phyloP scores from a whole-genome alignment of 2,888 invertebrate species.

The Euzetes globulus region DNA sequence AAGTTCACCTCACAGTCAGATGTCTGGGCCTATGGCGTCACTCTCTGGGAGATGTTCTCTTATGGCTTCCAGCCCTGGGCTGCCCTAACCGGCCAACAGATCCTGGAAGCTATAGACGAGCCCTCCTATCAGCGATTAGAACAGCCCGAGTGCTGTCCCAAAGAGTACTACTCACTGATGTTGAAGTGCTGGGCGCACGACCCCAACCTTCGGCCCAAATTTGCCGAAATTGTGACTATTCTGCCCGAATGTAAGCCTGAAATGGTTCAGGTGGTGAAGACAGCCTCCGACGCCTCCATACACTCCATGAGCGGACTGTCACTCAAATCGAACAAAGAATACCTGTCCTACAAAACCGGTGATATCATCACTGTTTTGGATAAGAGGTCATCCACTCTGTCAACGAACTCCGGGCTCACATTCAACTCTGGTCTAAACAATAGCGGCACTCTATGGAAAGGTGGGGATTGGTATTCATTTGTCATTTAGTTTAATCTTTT shows the following conservation, averaged over 20 bases:
- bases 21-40: slow-evolving; percentile 96
- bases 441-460: slow-evolving; percentile 67
- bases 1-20: slow-evolving; percentile 94
- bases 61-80: slow-evolving; percentile 99
- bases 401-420: background rate
- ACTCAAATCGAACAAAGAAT: slow-evolving; percentile 52
- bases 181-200: slow-evolving; percentile 94
- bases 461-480: slow-evolving; percentile 46
- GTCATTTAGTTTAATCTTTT: background rate
- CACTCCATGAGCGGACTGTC: background rate
- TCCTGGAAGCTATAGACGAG: slow-evolving; percentile 87
- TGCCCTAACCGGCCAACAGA: slow-evolving; percentile 84
- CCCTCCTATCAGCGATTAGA: slow-evolving; percentile 69
- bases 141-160: slow-evolving; percentile 90
- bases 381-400: slow-evolving; percentile 55
- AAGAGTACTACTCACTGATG: slow-evolving; percentile 85
- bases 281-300: background rate
- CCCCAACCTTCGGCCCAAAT: slow-evolving; percentile 65
- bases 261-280: slow-evolving; percentile 73
- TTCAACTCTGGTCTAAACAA: slow-evolving; percentile 40
- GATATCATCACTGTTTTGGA: slow-evolving; percentile 89
- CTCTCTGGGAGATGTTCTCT: slow-evolving; percentile 99
- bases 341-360: slow-evolving; percentile 72
- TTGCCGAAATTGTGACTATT: slow-evolving; percentile 35
- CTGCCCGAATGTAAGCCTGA: slow-evolving; percentile 67